A percentile compares a stretch with the other conserved stretches of the same genome.
These are phyloP conservation scores for Phasianus colchicus DNA, from an alignment of 2,113 vertebrate species.

Conservation along the genomic window DNA sequence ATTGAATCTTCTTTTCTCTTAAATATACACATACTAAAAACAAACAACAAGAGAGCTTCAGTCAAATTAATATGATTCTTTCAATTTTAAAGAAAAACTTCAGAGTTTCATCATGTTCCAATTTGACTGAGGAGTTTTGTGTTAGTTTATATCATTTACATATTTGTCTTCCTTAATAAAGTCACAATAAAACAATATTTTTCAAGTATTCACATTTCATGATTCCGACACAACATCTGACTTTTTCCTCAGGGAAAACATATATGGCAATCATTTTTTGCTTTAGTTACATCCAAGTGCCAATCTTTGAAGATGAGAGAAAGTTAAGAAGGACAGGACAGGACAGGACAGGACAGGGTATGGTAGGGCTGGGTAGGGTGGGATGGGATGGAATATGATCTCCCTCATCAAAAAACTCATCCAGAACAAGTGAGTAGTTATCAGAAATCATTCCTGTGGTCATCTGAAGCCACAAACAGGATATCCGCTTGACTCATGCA, in stretches of 20 bases:
- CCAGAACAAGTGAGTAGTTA: neutral
- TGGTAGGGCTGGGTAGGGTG: neutral
- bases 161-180: neutral
- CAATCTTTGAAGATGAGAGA: neutral
- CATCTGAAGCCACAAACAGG: neutral
- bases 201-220: neutral
- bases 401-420: neutral
- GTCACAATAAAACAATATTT: neutral
- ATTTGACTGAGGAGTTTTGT: neutral
- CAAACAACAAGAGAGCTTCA: neutral
- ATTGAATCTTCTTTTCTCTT: neutral
- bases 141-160: fast-evolving
- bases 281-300: neutral
- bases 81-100: neutral
- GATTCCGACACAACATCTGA: neutral
- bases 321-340: neutral
- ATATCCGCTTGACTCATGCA: neutral
- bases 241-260: neutral
- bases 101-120: neutral
- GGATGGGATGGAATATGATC: neutral
- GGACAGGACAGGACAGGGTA: too few species aligned
- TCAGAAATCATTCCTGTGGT: neutral
- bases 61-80: neutral
- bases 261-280: neutral
- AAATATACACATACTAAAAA: neutral